Conservation (phyloP, 2,797 vertebrate species). For the Gadopsis bispinosus region DNA sequence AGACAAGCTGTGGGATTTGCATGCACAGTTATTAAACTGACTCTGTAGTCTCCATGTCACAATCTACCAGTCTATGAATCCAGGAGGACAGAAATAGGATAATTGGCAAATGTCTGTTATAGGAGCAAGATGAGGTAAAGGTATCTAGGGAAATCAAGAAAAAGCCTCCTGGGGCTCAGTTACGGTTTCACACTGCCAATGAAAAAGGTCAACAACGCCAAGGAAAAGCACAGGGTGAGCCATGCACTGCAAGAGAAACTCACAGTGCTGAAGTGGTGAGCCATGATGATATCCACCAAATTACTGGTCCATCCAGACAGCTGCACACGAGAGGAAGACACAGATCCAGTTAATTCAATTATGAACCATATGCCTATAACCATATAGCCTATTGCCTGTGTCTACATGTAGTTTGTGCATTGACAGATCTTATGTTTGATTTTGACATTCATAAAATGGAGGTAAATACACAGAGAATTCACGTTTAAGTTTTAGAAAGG, state of each 20-base stretch:
- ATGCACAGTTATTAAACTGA: constrained; percentile 21
- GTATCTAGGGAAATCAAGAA: constrained; percentile 58
- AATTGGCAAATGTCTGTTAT: constrained; percentile 44
- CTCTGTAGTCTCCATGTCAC: background rate
- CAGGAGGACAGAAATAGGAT: constrained; percentile 36
- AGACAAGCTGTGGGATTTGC: constrained; percentile 1
- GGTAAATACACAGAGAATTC: background rate
- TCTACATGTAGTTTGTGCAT: background rate
- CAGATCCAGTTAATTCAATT: background rate
- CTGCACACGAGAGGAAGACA: constrained; percentile 77
- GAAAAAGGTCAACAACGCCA: constrained; percentile 25
- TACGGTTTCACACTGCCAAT: constrained; percentile 21
- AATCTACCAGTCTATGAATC: constrained; percentile 2
- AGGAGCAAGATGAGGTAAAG: constrained; percentile 9
- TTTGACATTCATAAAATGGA: background rate
- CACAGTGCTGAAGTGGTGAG: constrained; percentile 96
- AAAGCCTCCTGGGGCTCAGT: constrained; percentile 22
- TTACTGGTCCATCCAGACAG: constrained; percentile 96
- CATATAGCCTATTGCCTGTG: too few relatives aligned
- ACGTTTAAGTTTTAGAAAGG: background rate
- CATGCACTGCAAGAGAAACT: constrained; percentile 74
- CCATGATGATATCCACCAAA: constrained; percentile 93
- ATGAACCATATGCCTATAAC: background rate
- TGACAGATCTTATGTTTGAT: background rate
- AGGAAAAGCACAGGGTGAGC: background rate